Conservation (phyloP, 2,113 vertebrate species). For the Pavo muticus region DNA sequence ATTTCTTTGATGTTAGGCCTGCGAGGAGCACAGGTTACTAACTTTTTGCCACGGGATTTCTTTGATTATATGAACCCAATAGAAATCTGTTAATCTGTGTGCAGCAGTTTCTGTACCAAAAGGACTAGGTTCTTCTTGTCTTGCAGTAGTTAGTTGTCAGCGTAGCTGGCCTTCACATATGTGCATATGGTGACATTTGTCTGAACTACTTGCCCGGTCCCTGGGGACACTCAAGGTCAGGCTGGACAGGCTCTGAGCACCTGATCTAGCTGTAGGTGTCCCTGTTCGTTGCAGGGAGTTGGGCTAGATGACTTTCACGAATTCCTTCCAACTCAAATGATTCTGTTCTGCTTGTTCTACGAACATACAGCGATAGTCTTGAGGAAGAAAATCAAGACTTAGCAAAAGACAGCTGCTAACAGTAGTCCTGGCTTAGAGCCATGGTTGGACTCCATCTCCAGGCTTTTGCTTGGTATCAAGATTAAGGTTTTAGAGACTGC, state of each 20-base stretch:
- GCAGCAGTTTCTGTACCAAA: neutral
- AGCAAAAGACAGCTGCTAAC: neutral
- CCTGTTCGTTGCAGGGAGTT: too few species aligned
- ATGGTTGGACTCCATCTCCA: neutral
- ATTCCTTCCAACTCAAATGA: too few species aligned
- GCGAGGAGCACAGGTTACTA: neutral
- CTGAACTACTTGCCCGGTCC: neutral
- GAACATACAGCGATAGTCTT: neutral
- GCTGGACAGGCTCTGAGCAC: too few species aligned
- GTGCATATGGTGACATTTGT: neutral
- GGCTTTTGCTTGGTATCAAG: neutral
- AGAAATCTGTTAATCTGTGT: neutral
- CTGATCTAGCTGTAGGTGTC: too few species aligned
- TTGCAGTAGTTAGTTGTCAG: neutral
- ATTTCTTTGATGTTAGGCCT: neutral
- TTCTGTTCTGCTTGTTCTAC: neutral
- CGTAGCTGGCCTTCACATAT: neutral
- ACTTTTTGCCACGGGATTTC: neutral
- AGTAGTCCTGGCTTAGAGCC: neutral
- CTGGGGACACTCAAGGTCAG: too few species aligned
- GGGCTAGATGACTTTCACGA: too few species aligned
- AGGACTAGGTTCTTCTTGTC: neutral
- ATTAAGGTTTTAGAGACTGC: fast-evolving
- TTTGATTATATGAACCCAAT: fast-evolving
- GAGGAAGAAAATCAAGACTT: neutral